A percentile compares a stretch with the other conserved stretches of the same genome.
phyloP scores from a whole-genome alignment of 2,113 vertebrate species.

The Plecotus auritus region DNA sequence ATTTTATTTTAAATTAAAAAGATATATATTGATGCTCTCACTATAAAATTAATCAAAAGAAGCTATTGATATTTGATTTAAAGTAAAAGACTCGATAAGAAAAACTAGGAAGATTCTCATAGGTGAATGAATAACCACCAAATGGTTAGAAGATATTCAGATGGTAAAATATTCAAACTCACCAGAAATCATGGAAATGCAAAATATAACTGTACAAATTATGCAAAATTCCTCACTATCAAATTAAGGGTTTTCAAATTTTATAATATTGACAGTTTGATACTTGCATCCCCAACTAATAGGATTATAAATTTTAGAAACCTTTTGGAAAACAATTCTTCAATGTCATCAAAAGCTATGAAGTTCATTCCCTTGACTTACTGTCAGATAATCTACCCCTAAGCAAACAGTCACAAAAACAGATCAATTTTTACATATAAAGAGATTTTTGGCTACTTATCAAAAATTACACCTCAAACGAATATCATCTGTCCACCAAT shows the following conservation, averaged over 20 bases:
- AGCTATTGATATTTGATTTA: not conserved
- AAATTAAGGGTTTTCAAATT: not conserved
- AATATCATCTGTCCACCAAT: not conserved
- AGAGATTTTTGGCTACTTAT: not conserved
- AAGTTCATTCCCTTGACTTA: not conserved
- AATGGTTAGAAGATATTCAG: not conserved
- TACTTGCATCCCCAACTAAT: not conserved
- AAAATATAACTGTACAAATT: not conserved
- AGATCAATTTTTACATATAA: not conserved
- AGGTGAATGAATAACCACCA: not conserved
- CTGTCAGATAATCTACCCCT: not conserved
- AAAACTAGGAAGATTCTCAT: not conserved
- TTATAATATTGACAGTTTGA: not conserved
- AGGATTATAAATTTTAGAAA: not conserved
- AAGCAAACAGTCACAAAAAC: not conserved
- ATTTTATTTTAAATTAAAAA: conserved; percentile 26
- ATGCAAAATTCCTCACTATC: not conserved
- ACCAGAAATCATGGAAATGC: not conserved
- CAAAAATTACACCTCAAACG: not conserved
- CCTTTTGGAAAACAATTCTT: not conserved
- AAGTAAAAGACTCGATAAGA: not conserved
- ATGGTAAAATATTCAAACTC: not conserved
- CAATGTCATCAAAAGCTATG: not conserved
- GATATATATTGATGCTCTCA: not conserved
- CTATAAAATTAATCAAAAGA: not conserved